Percentiles rank a stretch among this genome's conserved stretches.
Evolutionary conservation across 2,888 invertebrate genomes (phyloP).

Genomic region (Desoria tigrina): DNA sequence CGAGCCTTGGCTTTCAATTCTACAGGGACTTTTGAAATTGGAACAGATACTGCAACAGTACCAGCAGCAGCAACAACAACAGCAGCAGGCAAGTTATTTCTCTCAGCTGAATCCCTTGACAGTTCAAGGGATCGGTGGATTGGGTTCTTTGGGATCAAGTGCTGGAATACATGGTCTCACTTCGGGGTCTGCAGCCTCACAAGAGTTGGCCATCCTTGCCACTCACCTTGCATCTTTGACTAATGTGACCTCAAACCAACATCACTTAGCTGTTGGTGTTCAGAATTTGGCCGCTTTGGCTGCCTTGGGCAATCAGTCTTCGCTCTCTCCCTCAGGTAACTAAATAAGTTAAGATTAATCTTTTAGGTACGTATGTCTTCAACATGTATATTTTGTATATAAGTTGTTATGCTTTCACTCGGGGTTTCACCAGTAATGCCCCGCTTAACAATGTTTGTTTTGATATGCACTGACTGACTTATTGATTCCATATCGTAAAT

Average conservation of each 20-base stretch:
- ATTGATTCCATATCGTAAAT: no score
- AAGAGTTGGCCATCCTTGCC: conserved; percentile 50
- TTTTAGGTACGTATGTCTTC: conserved; percentile 18
- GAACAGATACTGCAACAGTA: conserved; percentile 44
- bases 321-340: conserved; percentile 53
- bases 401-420: no score
- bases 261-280: conserved; percentile 32
- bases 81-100: conserved; percentile 45
- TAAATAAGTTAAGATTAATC: conserved; percentile 12
- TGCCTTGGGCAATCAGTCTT: conserved; percentile 44
- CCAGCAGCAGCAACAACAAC: conserved; percentile 47
- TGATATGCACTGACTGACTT: no score
- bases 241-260: conserved; percentile 44
- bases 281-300: conserved; percentile 47
- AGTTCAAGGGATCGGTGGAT: conserved; percentile 44
- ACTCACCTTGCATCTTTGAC: conserved; percentile 43
- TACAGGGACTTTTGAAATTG: conserved; percentile 30
- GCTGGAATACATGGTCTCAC: conserved; percentile 39
- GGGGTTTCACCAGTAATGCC: no score
- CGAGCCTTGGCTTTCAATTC: conserved; percentile 8
- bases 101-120: conserved; percentile 51
- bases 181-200: conserved; percentile 26
- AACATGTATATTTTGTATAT: no score
- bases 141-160: conserved; percentile 39
- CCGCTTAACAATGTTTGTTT: no score